phyloP scores from a whole-genome alignment of 1,140 invertebrate species.

The Heterodera schachtii region DNA sequence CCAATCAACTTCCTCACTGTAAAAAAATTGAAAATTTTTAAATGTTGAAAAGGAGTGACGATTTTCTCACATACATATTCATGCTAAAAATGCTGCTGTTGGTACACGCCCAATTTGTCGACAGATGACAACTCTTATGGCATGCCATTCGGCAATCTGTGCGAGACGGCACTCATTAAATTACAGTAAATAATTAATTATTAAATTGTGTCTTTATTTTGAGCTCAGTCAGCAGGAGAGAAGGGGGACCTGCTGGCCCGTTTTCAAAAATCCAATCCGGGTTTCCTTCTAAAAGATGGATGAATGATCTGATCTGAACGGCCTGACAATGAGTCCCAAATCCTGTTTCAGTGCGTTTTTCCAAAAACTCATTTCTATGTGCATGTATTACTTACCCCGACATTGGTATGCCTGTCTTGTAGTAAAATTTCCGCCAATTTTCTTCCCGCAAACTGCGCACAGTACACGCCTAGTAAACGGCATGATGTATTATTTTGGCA shows the following conservation, averaged over 20 bases:
- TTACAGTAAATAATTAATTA: too few relatives aligned
- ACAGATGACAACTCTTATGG: conserved; percentile 26
- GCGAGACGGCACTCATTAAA: too few relatives aligned
- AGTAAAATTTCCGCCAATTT: conserved; percentile 22
- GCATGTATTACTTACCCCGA: conserved; percentile 21
- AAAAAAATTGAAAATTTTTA: not conserved
- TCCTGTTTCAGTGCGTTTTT: too few relatives aligned
- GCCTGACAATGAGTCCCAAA: too few relatives aligned
- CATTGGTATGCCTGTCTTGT: conserved; percentile 25
- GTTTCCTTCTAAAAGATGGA: too few relatives aligned
- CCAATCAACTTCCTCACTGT: conserved; percentile 30
- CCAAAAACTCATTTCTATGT: too few relatives aligned
- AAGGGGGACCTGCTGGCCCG: too few relatives aligned
- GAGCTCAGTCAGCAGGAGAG: too few relatives aligned
- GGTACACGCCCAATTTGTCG: conserved; percentile 16
- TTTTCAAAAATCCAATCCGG: too few relatives aligned
- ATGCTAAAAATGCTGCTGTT: conserved; percentile 21
- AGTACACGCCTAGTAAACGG: conserved; percentile 10
- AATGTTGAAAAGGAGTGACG: not conserved
- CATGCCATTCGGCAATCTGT: conserved; percentile 26
- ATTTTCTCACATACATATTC: not conserved
- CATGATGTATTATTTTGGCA: not conserved
- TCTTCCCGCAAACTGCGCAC: conserved; percentile 27
- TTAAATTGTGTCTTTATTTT: too few relatives aligned
- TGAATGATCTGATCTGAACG: too few relatives aligned